A percentile compares a stretch with the other conserved stretches of the same genome.
Evolutionary conservation across 1,140 invertebrate genomes (phyloP).

Genomic region (Asbolus verrucosus): DNA sequence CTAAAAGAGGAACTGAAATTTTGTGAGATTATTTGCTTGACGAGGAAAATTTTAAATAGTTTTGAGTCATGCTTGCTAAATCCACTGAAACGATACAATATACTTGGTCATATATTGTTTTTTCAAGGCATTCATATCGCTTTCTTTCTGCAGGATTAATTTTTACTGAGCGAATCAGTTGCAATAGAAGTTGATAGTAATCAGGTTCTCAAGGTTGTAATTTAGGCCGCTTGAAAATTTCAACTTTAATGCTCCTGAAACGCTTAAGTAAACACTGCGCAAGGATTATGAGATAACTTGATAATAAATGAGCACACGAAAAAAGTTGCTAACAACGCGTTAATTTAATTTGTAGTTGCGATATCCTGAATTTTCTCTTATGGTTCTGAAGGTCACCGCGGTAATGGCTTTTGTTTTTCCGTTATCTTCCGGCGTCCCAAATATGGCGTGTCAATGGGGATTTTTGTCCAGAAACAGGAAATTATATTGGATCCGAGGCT

Average conservation of each 20-base stretch:
- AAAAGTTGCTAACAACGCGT: conserved; percentile 1
- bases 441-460: background rate
- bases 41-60: no score
- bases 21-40: no score
- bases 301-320: background rate
- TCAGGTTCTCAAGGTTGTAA: no score
- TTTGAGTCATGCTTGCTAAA: no score
- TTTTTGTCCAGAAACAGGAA: background rate
- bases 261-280: background rate
- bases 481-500: conserved; percentile 7
- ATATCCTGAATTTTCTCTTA: background rate
- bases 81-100: no score
- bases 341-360: conserved; percentile 23
- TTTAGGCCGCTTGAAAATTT: background rate
- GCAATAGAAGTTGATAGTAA: no score
- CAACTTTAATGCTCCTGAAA: background rate
- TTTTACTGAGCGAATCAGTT: no score
- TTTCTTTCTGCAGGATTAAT: no score
- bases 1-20: no score
- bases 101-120: no score
- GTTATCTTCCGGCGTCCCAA: background rate
- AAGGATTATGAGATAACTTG: conserved; percentile 1
- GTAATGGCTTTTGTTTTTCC: background rate
- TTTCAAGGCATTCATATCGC: no score
- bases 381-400: background rate